Conservation (phyloP, 2,888 invertebrate genomes). For the Strigamia crassipes region DNA sequence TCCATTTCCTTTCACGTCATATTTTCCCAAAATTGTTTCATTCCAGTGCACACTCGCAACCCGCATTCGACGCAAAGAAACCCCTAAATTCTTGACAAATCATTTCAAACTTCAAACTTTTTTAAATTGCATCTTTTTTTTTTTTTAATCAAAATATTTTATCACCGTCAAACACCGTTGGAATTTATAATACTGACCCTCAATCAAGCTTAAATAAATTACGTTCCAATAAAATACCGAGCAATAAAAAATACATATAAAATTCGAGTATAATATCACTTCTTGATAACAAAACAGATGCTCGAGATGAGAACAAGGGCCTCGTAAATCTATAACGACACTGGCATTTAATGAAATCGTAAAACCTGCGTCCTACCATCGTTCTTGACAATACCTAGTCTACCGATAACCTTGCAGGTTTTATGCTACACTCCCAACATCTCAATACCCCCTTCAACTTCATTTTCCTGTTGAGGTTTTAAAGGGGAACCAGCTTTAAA, state of each 20-base stretch:
- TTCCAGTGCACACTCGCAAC: background rate
- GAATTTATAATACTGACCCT: background rate
- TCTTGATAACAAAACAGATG: background rate
- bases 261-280: background rate
- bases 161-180: background rate
- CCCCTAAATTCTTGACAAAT: background rate
- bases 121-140: background rate
- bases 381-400: slow-evolving; percentile 16
- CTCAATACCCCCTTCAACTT: slow-evolving; percentile 19
- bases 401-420: slow-evolving; percentile 19
- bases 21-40: slow-evolving; percentile 35
- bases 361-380: background rate
- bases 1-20: slow-evolving; percentile 42
- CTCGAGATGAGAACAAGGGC: background rate
- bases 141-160: background rate
- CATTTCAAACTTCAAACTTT: background rate
- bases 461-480: slow-evolving; percentile 26
- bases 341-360: slow-evolving; percentile 38
- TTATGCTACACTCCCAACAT: background rate
- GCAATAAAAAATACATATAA: background rate
- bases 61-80: slow-evolving; percentile 13
- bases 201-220: background rate
- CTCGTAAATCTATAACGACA: slow-evolving; percentile 37
- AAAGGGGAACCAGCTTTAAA: background rate
- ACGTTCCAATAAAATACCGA: background rate